phyloP scores from a whole-genome alignment of 2,888 invertebrate genomes.

The Melikaiella ostensackeni region DNA sequence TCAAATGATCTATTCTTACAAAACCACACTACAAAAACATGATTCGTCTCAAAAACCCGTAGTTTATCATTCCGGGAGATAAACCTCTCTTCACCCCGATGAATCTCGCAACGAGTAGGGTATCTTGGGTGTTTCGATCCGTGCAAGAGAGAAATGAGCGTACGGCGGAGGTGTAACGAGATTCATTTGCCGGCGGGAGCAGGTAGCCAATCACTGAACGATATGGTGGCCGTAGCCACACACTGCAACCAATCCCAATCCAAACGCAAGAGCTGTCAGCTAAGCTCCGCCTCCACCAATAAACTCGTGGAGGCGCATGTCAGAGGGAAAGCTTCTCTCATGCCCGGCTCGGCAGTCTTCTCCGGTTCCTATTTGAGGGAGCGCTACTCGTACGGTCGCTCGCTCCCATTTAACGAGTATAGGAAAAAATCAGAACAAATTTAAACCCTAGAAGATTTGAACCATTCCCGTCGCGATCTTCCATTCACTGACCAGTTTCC shows the following conservation, averaged over 20 bases:
- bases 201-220: constrained; percentile 58
- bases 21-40: background rate
- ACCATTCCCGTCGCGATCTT: background rate
- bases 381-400: constrained; percentile 56
- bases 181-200: constrained; percentile 59
- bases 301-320: constrained; percentile 61
- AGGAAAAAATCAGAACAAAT: constrained; percentile 49
- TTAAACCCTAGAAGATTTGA: background rate
- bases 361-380: constrained; percentile 71
- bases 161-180: constrained; percentile 62
- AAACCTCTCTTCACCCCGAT: background rate
- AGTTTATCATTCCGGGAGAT: background rate
- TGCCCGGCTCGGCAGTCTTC: constrained; percentile 64
- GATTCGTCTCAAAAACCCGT: background rate
- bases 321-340: constrained; percentile 50
- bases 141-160: constrained; percentile 6
- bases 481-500: background rate
- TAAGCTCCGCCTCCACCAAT: constrained; percentile 62
- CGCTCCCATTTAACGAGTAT: constrained; percentile 47
- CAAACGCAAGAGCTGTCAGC: constrained; percentile 49
- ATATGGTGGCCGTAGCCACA: constrained; percentile 65
- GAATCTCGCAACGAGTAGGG: background rate
- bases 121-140: constrained; percentile 29
- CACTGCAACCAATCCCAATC: constrained; percentile 64
- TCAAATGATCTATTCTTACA: background rate